Conservation (phyloP, 2,113 vertebrate species). For the Elaphurus davidianus region DNA sequence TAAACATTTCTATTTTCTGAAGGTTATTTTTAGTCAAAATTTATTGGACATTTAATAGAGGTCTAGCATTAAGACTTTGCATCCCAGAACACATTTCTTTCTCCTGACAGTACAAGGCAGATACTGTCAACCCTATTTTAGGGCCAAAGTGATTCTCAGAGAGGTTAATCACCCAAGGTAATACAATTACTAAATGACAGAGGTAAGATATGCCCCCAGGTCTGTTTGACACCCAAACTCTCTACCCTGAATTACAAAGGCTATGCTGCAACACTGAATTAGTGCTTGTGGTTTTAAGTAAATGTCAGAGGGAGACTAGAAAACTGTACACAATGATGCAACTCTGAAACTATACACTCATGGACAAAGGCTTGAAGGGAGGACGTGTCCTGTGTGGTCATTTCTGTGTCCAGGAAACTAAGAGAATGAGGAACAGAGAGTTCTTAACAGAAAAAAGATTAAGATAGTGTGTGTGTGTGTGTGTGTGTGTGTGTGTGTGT, state of each 20-base stretch:
- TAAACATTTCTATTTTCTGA: constrained; percentile 50
- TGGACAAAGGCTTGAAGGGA: background rate
- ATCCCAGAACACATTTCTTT: background rate
- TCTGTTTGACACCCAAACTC: background rate
- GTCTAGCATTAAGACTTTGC: background rate
- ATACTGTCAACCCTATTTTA: constrained; percentile 30
- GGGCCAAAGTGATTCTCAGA: constrained; percentile 7
- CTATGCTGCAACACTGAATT: background rate
- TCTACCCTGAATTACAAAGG: background rate
- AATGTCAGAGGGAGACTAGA: background rate
- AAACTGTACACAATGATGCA: background rate
- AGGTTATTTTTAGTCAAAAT: constrained; percentile 38
- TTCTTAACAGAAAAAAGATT: background rate
- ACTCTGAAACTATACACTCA: background rate
- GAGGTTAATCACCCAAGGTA: constrained; percentile 2
- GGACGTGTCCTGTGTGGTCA: too few species aligned
- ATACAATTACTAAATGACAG: background rate
- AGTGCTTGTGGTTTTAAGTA: background rate
- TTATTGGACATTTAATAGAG: constrained; percentile 29
- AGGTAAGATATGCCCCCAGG: background rate
- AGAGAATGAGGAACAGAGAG: background rate
- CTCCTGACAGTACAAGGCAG: background rate
- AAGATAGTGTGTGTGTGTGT: background rate
- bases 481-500: background rate
- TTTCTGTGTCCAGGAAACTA: background rate